Percentiles rank a stretch among this genome's conserved stretches.
These are phyloP conservation scores for Megaleporinus macrocephalus DNA, from an alignment of 2,113 vertebrate genomes.

Conservation along the genomic window DNA sequence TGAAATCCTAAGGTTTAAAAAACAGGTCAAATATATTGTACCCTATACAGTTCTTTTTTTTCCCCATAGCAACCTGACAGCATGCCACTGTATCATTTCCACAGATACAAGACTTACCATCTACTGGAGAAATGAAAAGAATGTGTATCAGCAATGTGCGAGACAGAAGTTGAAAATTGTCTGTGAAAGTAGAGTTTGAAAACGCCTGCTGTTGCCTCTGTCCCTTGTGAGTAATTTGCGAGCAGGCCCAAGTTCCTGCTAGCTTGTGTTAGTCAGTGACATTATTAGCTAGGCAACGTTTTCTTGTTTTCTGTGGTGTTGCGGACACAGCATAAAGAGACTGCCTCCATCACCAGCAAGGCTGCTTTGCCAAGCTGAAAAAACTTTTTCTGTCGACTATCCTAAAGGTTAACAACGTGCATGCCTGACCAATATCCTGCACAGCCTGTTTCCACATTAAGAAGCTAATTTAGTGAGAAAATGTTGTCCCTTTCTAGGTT, in stretches of 20 bases:
- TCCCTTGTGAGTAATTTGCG: not conserved
- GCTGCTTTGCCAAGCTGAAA: not conserved
- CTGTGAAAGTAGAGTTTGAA: not conserved
- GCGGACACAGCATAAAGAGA: constrained; percentile 17
- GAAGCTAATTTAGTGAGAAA: constrained; percentile 8
- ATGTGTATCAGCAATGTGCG: not conserved
- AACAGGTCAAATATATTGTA: too few relatives aligned
- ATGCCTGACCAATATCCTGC: not conserved
- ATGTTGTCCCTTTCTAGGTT: not conserved
- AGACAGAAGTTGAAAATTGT: not conserved
- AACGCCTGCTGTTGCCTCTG: not conserved
- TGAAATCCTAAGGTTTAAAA: too few relatives aligned
- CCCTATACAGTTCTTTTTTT: not conserved
- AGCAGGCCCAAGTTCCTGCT: not conserved
- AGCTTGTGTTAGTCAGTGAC: not conserved
- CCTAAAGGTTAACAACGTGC: constrained; percentile 25
- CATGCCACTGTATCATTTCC: too few relatives aligned
- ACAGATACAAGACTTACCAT: not conserved
- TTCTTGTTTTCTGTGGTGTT: not conserved
- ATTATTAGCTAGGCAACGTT: constrained; percentile 1
- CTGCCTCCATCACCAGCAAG: not conserved
- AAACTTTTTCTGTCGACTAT: not conserved
- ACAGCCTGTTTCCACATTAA: not conserved
- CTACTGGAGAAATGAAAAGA: not conserved
- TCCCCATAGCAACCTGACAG: too few relatives aligned